Evolutionary conservation across 2,888 invertebrate species (phyloP).

Genomic region (Odontomyia ornata): DNA sequence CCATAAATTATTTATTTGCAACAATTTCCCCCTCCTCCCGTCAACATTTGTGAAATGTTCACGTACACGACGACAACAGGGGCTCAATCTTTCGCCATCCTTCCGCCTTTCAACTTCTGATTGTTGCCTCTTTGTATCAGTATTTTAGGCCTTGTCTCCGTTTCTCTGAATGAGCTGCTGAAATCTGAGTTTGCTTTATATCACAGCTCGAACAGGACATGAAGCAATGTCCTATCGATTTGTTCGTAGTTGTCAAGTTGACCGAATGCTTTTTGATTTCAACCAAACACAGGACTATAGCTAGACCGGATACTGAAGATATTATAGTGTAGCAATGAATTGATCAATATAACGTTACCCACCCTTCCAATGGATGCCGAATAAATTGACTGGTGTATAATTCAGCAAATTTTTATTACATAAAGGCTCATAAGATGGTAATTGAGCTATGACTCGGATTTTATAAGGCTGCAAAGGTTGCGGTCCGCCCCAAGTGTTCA

Average conservation of each 20-base stretch:
- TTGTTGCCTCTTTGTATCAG: not conserved
- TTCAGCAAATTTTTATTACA: conserved; percentile 32
- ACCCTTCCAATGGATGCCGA: not conserved
- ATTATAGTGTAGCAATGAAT: not conserved
- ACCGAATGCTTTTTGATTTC: conserved; percentile 20
- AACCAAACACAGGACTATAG: not conserved
- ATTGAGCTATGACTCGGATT: not conserved
- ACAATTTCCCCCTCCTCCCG: not conserved
- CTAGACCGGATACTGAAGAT: conserved; percentile 17
- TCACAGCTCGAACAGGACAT: not conserved
- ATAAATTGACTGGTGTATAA: conserved; percentile 24
- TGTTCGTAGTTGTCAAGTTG: not conserved
- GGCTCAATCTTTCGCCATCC: not conserved
- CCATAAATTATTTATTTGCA: conserved; percentile 48
- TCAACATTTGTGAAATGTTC: not conserved
- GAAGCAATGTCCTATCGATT: conserved; percentile 29
- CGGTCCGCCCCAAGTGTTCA: not conserved
- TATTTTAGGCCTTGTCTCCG: not conserved
- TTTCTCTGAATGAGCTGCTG: not conserved
- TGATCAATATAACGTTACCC: not conserved
- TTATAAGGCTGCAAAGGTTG: not conserved
- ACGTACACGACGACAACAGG: not conserved
- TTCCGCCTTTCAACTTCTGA: too few relatives aligned
- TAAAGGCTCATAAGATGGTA: conserved; percentile 15
- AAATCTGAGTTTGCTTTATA: not conserved